Conservation (phyloP, 2,888 invertebrate species). For the Tetropium fuscum region DNA sequence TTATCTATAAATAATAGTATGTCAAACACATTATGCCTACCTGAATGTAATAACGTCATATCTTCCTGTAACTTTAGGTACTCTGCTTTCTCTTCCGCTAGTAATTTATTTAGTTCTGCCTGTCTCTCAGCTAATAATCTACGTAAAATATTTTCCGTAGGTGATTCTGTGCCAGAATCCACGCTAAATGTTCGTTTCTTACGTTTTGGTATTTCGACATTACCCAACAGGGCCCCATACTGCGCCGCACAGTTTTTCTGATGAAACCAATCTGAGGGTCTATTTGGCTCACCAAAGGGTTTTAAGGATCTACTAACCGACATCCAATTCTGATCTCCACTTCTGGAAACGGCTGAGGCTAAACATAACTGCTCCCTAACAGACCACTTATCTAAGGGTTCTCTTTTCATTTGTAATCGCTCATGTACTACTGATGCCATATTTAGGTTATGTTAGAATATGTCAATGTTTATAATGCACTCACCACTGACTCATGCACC, state of each 20-base stretch:
- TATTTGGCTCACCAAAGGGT: constrained; percentile 79
- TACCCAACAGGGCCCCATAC: constrained; percentile 84
- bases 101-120: constrained; percentile 78
- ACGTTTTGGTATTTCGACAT: constrained; percentile 86
- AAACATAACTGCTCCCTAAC: constrained; percentile 85
- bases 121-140: constrained; percentile 83
- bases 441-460: constrained; percentile 25
- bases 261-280: constrained; percentile 90
- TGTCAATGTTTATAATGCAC: not conserved
- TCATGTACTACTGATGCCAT: constrained; percentile 64
- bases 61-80: constrained; percentile 80
- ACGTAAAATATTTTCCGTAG: constrained; percentile 83
- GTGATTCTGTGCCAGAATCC: constrained; percentile 73
- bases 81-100: constrained; percentile 79
- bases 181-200: constrained; percentile 79
- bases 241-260: constrained; percentile 92
- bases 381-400: constrained; percentile 87
- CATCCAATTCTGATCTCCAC: constrained; percentile 94
- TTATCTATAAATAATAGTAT: not conserved
- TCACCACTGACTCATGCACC: too few relatives aligned
- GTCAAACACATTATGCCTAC: constrained; percentile 55
- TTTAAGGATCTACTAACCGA: constrained; percentile 85
- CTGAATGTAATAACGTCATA: constrained; percentile 69
- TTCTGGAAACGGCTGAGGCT: constrained; percentile 86
- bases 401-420: constrained; percentile 71